Base-by-base conservation (phyloP, 2,113 vertebrate species). In the Proteles cristata region DNA sequence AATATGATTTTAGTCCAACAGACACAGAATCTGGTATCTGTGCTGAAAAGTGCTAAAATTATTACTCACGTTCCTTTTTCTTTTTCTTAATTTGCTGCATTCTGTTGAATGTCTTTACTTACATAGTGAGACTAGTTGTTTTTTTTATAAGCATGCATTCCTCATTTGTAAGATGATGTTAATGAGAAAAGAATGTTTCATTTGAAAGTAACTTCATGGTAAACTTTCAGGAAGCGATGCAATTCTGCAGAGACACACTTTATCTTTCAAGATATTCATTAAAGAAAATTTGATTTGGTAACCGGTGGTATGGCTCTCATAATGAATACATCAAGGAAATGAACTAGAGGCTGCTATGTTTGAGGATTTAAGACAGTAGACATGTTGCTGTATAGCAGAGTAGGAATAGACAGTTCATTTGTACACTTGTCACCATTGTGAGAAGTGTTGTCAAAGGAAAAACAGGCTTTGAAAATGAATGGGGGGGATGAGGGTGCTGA, bases 401-500 rank as follows among this genome's bases (percentile, higher is more conserved):
- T 12, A 74, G 68, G 55, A 58, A 35, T 3, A 94, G 83, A 43
- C 25, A 53, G 79, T 58, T 96, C 85, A 87, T 93, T 81, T 90
- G 89, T 28, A 96, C 43, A 71, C 89, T 82, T 81, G 93, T 77
- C 66, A 77, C 43, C 33, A 43, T 68, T 79, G 66, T 81, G 73
- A 86, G 74, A 43, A 61, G 82, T 28, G 19, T 4, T 87, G 74
- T 88, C 86, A 88, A 86, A 77, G 53, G 76, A 73, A 87, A 88
- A 90, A 48, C 86, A 50, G 86, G 50, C 25, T 79, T 68, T 65
- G 76, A 86, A 83, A 93, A 94, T 71, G 90, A 93, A 76, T 71
- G 92, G 79, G 65, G 23, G 11, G 35, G 16, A n/a, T 39, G 28
- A 10, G 17, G 88, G 21, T 26, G 33, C 71, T n/a, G 84, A 94